A percentile compares a stretch with the other conserved stretches of the same genome.
phyloP scores from a whole-genome alignment of 64 coral and sea anemone genomes.

The Stichodactyla helianthus region DNA sequence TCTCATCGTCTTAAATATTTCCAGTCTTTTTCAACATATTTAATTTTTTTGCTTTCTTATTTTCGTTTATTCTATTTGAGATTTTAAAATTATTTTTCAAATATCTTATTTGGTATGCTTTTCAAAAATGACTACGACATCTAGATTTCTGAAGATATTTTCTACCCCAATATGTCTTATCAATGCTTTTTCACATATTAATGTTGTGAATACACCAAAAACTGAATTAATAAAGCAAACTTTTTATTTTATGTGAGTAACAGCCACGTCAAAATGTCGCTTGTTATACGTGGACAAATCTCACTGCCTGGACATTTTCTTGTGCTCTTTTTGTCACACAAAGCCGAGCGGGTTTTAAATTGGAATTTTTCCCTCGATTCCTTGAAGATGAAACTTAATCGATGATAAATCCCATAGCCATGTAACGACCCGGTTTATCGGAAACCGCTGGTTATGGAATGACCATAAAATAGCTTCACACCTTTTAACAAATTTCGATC shows the following conservation, averaged over 20 bases:
- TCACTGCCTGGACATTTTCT: neutral
- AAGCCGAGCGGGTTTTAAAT: neutral
- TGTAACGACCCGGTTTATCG: neutral
- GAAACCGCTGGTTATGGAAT: neutral
- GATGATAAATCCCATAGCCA: neutral
- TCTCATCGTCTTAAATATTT: neutral
- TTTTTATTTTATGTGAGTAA: neutral
- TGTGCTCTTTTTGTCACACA: neutral
- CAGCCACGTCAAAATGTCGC: neutral
- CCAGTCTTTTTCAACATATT: neutral
- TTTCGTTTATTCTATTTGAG: neutral
- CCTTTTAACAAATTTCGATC: slow-evolving; percentile 16
- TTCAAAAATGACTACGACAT: neutral
- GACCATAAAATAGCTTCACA: neutral
- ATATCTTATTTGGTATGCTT: neutral
- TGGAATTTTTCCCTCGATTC: neutral
- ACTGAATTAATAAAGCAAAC: neutral
- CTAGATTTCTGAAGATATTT: neutral
- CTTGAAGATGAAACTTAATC: neutral
- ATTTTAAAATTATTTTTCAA: too few species aligned
- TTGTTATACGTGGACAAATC: neutral
- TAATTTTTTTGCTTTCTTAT: neutral
- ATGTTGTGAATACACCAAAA: neutral
- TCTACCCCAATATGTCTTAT: neutral
- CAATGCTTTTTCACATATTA: neutral